Base-by-base conservation (phyloP, 2,797 vertebrate species). In the Valencia hispanica region DNA sequence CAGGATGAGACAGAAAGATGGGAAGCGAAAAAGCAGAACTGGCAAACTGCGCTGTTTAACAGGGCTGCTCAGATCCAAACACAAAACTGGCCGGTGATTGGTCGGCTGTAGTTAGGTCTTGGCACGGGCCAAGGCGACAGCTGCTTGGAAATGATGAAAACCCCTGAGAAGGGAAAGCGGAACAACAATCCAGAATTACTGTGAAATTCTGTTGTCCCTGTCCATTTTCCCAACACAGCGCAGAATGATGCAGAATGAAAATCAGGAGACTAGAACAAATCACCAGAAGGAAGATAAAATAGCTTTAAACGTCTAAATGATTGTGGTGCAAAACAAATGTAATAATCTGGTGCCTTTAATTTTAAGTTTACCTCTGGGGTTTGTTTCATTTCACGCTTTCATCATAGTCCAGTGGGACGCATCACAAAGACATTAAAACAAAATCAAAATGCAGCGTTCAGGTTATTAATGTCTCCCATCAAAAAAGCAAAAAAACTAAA, bases 91-190 rank as follows among this genome's bases (percentile, higher is more conserved):
- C 84, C 87, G 72, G 82, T 74, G 88, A 94, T 91, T 93, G 93
- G 92, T 86, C 82, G 88, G 87, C 85, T 81, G 89, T 74, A 86
- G 91, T 90, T 91, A 79, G 86, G 90, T 80, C 83, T 89, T 94
- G 93, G 94, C 94, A 92, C 30, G 10, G 82, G 79, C 81, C 79
- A 79, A 2, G 1, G 88, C 47, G 90, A 92, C 94, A 94, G 94
- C 92, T 95, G 94, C 93, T 93, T 93, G 92, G 92, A 94, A 94
- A 94, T 91, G 91, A 92, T 91, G 89, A 90, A 89, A 89, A 86
- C 89, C 93, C 90, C 85, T 55, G 88, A 92, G 90, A 93, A 83
- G 88, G 72, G 86, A 88, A 70, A 87, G 77, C 79, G 79, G 80
- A 36, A 87, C 89, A 84, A 84, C 88, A 89, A 82, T 84, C 84